Percentiles rank a stretch among this genome's conserved stretches.
phyloP scores from a whole-genome alignment of 64 coral and sea anemone genomes.

The Dendronephthya gigantea region DNA sequence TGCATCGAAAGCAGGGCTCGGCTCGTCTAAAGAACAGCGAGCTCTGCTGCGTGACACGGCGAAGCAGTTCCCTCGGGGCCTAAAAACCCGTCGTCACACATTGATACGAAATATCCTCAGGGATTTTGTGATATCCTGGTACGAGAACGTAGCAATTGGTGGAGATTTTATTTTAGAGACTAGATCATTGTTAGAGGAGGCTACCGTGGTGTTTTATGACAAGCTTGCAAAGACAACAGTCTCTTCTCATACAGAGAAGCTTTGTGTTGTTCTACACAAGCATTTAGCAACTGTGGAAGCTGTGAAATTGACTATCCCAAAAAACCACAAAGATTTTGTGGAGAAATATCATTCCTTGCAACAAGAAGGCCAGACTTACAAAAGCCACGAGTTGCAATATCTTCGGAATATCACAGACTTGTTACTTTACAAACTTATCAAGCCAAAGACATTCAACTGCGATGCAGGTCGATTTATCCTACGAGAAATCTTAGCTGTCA shows the following conservation, averaged over 20 bases:
- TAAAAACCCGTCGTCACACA: background rate
- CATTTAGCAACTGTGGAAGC: slow-evolving; percentile 38
- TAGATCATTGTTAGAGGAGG: slow-evolving; percentile 36
- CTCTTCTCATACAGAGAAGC: slow-evolving; percentile 61
- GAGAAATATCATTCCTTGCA: slow-evolving; percentile 44
- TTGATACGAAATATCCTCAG: slow-evolving; percentile 48
- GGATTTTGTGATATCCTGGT: slow-evolving; percentile 80
- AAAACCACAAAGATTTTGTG: slow-evolving; percentile 43
- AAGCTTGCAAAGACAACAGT: slow-evolving; percentile 46
- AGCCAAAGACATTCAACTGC: slow-evolving; percentile 51
- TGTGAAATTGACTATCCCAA: slow-evolving; percentile 32
- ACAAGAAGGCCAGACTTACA: slow-evolving; percentile 28
- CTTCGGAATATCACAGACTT: slow-evolving; percentile 70
- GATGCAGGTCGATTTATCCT: slow-evolving; percentile 79
- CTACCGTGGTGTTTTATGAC: slow-evolving; percentile 51
- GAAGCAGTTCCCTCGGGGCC: background rate
- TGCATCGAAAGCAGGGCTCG: background rate
- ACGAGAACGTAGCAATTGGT: slow-evolving; percentile 63
- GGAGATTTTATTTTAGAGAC: slow-evolving; percentile 54
- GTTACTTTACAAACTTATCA: slow-evolving; percentile 43
- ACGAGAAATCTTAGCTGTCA: slow-evolving; percentile 66
- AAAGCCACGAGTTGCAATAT: slow-evolving; percentile 65
- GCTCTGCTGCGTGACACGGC: background rate
- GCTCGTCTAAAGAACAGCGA: background rate
- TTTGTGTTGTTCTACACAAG: slow-evolving; percentile 58